Conservation (phyloP, 2,888 invertebrate genomes). For the Pachymerium ferrugineum region DNA sequence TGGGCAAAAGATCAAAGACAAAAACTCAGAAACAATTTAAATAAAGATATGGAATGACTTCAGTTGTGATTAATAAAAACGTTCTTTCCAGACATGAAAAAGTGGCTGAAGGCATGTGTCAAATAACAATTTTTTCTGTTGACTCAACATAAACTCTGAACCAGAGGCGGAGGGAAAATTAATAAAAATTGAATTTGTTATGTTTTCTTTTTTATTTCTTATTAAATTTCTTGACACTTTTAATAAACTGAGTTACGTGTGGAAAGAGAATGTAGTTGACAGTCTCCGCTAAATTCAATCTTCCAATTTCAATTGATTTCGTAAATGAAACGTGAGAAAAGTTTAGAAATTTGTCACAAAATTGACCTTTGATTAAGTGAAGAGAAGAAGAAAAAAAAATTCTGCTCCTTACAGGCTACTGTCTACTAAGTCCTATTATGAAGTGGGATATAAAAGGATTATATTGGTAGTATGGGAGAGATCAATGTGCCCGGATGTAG, state of each 20-base stretch:
- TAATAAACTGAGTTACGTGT: not conserved
- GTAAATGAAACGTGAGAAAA: not conserved
- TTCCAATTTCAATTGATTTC: not conserved
- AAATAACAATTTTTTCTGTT: too few relatives aligned
- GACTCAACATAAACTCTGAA: too few relatives aligned
- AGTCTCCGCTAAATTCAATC: not conserved
- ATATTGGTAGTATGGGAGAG: not conserved
- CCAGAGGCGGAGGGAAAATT: too few relatives aligned
- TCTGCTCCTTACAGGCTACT: not conserved
- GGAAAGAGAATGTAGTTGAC: not conserved
- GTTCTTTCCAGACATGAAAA: too few relatives aligned
- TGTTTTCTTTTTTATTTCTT: too few relatives aligned
- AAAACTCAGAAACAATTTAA: too few relatives aligned
- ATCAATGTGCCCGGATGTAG: constrained; percentile 3
- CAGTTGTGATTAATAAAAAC: too few relatives aligned
- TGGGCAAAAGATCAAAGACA: too few relatives aligned
- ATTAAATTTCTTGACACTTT: not conserved
- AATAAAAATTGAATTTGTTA: too few relatives aligned
- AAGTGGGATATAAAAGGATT: not conserved
- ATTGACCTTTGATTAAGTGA: not conserved
- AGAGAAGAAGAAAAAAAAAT: not conserved
- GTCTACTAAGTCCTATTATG: not conserved
- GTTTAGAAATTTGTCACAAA: not conserved
- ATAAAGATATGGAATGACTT: too few relatives aligned
- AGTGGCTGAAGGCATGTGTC: too few relatives aligned